Conservation (phyloP, 2,888 invertebrate genomes). For the Tachina lurida region DNA sequence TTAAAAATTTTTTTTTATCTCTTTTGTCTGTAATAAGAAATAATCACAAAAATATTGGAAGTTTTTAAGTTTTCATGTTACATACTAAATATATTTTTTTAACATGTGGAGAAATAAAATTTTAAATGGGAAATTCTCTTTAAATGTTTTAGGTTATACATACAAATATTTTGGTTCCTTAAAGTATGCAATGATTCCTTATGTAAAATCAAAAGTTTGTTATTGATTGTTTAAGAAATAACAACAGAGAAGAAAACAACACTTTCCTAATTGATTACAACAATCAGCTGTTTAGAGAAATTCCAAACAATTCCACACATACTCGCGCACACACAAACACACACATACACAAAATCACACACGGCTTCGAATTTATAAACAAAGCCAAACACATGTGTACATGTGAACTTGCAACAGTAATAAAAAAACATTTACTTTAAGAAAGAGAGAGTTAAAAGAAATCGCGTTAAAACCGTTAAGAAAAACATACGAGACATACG, state of each 20-base stretch:
- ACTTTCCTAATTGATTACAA: constrained; percentile 22
- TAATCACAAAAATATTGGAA: too few species aligned
- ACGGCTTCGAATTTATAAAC: constrained; percentile 21
- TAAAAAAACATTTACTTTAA: constrained; percentile 58
- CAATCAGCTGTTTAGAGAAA: constrained; percentile 67
- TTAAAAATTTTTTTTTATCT: too few species aligned
- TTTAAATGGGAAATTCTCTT: too few species aligned
- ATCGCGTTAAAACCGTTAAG: constrained; percentile 59
- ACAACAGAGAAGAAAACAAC: constrained; percentile 11
- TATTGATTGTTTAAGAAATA: constrained; percentile 8
- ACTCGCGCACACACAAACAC: not conserved
- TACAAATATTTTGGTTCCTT: not conserved
- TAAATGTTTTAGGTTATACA: not conserved
- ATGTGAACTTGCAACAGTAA: constrained; percentile 28
- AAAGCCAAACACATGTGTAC: constrained; percentile 33
- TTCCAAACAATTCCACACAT: constrained; percentile 27
- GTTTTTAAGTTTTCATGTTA: too few species aligned
- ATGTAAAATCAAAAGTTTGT: not conserved
- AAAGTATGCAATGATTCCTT: constrained; percentile 31
- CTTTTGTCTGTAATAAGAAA: too few species aligned
- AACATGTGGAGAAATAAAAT: too few species aligned
- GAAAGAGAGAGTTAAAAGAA: constrained; percentile 62
- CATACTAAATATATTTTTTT: too few species aligned
- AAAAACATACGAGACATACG: constrained; percentile 68
- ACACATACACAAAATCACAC: not conserved